These are phyloP conservation scores for Novumbra hubbsi DNA, from an alignment of 2,797 vertebrate genomes.

Conservation along the genomic window DNA sequence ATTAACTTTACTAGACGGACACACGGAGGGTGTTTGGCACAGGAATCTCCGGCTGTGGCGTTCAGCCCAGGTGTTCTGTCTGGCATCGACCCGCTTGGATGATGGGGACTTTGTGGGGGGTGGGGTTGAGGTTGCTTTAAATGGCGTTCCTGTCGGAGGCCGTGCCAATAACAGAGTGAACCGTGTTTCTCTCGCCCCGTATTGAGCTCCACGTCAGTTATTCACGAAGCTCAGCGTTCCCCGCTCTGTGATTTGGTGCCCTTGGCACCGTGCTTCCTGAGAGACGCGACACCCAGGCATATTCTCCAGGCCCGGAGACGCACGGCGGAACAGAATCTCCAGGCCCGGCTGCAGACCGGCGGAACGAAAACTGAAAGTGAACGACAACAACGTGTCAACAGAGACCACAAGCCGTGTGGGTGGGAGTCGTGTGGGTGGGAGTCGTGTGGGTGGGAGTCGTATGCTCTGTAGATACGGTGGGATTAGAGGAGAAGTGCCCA, in stretches of 20 bases:
- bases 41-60: not conserved
- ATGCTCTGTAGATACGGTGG: constrained; percentile 35
- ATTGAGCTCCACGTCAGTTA: not conserved
- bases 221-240: not conserved
- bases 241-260: not conserved
- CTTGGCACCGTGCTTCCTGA: not conserved
- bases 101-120: not conserved
- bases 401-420: constrained; percentile 41
- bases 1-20: not conserved
- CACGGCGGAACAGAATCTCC: too few relatives aligned
- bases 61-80: not conserved
- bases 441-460: constrained; percentile 45
- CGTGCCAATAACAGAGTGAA: not conserved
- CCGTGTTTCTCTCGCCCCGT: not conserved
- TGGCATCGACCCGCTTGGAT: not conserved
- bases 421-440: constrained; percentile 51
- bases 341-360: not conserved
- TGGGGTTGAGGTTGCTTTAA: not conserved
- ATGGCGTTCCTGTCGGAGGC: not conserved
- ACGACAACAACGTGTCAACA: constrained; percentile 13
- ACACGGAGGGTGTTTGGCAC: not conserved
- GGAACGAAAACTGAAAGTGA: not conserved
- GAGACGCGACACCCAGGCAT: not conserved
- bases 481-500: constrained; percentile 43
- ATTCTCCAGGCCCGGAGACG: not conserved